Conservation (phyloP, 2,888 invertebrate genomes). For the Dicranocentrus wangi region DNA sequence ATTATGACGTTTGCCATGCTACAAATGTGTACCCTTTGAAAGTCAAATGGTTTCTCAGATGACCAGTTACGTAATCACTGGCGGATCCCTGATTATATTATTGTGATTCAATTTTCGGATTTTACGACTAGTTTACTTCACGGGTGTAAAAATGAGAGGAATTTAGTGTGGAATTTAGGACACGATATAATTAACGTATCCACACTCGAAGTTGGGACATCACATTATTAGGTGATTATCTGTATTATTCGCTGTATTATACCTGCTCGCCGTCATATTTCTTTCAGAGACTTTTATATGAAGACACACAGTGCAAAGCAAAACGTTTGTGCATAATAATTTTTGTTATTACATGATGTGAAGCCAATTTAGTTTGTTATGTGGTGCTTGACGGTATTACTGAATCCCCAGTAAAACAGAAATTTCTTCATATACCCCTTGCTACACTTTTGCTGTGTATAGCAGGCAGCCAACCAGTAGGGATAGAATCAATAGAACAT, state of each 20-base stretch:
- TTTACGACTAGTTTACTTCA: not conserved
- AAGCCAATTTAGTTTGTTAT: constrained; percentile 16
- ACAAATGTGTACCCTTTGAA: not conserved
- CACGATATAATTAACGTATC: constrained; percentile 1
- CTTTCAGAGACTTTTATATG: too few species aligned
- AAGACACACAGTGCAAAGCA: too few species aligned
- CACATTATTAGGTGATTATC: too few species aligned
- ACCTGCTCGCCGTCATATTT: too few species aligned
- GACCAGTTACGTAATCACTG: too few species aligned
- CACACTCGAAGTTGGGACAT: too few species aligned
- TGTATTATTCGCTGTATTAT: too few species aligned
- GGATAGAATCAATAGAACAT: constrained; percentile 39
- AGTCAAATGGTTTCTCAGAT: not conserved
- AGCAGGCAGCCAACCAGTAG: not conserved
- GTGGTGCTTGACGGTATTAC: constrained; percentile 13
- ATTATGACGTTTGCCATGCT: too few species aligned
- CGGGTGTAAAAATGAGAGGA: too few species aligned
- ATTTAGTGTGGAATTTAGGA: constrained; percentile 14
- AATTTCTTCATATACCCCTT: constrained; percentile 14
- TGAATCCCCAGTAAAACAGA: not conserved
- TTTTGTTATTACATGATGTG: too few species aligned
- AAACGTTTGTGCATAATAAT: too few species aligned
- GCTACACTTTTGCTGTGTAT: not conserved
- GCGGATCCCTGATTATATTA: too few species aligned
- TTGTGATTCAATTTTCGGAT: not conserved